Base-by-base conservation (phyloP, 2,797 vertebrate genomes). In the Myiotriccus ornatus region DNA sequence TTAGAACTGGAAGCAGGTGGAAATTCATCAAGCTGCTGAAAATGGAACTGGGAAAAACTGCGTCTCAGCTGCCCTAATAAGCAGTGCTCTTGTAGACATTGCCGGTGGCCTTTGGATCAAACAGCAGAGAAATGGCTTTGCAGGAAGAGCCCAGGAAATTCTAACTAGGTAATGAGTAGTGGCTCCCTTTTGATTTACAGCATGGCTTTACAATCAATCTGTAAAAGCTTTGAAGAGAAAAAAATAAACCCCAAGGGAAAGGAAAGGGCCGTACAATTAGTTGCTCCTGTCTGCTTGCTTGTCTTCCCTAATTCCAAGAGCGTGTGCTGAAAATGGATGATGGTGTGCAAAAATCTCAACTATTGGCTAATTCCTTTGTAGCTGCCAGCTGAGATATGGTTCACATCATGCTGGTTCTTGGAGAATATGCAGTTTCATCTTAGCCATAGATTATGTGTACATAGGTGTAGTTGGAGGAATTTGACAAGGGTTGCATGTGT, bases 41-140 rank as follows among this genome's bases (percentile, higher is more conserved):
- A 94, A 89, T 77, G 82, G 71, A 82, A 87, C 84, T 67, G 46
- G 90, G 77, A 74, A 83, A 90, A 95, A 88, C 56, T 64, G 63
- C 21, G 11, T 84, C 97, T 97, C 79, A 94, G 93, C 96, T 96
- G 94, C 95, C 93, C 94, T 97, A 97, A 96, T 97, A 96, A 97
- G 97, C 97, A 96, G 95, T 52, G 59, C 6, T 89, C 97, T 98
- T 39, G 68, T 94, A 98, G 98, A 98, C 95, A 89, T 97, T 90
- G 98, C 98, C 92, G 87, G 96, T 97, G 98, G 98, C 98, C 98
- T 91, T 10, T 87, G 98, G 98, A 98, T 98, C 98, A 99, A 98
- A 97, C 98, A 97, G 96, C 75, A 84, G 93, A 98, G 98, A 98
- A 98, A 98, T 89, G 97, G 96, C 97, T 98, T 97, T 95, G 90